Percentiles rank a stretch among this genome's conserved stretches.
Evolutionary conservation across 2,888 invertebrate species (phyloP).

Genomic region (Meghimatium bilineatum): DNA sequence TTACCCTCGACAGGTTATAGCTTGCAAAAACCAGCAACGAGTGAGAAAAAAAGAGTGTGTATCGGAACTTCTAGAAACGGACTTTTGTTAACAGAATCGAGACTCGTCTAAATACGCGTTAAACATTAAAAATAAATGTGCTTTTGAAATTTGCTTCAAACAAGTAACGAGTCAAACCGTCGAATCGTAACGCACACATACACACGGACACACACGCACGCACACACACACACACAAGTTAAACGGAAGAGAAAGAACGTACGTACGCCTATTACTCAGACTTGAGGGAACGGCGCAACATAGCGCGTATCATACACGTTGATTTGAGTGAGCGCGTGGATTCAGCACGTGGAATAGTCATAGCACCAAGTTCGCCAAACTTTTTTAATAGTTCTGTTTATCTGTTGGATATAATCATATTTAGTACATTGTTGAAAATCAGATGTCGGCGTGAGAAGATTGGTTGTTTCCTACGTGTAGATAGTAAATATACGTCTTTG

Average conservation of each 20-base stretch:
- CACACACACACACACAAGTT: background rate
- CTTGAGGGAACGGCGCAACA: background rate
- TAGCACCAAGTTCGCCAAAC: background rate
- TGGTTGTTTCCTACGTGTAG: too few relatives aligned
- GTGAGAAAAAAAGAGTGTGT: background rate
- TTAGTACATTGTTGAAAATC: background rate
- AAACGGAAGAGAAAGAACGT: background rate
- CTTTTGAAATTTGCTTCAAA: background rate
- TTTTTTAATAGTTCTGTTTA: background rate
- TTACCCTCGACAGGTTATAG: background rate
- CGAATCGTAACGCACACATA: background rate
- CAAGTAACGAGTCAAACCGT: constrained; percentile 3
- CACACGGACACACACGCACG: too few relatives aligned
- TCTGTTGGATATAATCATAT: background rate
- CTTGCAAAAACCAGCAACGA: background rate
- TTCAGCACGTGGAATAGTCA: background rate
- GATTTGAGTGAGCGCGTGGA: background rate
- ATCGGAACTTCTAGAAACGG: background rate
- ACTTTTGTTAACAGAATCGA: background rate
- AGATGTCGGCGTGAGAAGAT: background rate
- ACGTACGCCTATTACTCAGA: background rate
- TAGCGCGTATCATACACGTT: background rate
- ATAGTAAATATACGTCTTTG: too few relatives aligned
- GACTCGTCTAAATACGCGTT: background rate
- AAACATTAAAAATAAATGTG: background rate